Percentiles rank a stretch among this genome's conserved stretches.
phyloP scores from a whole-genome alignment of 2,888 invertebrate species.

The Spisula subtruncata region DNA sequence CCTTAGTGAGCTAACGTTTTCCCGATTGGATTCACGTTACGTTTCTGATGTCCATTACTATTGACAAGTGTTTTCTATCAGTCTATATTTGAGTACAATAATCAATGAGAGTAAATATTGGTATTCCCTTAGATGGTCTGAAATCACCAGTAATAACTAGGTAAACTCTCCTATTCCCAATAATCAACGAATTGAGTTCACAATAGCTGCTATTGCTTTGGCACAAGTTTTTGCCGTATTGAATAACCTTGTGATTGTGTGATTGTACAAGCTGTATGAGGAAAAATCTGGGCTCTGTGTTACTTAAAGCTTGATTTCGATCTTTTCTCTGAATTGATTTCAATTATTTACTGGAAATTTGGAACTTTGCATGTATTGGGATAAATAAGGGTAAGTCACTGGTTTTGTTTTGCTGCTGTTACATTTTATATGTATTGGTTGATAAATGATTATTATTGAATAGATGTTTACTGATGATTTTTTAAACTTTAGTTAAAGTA shows the following conservation, averaged over 20 bases:
- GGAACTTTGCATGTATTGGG: background rate
- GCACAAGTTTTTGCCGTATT: background rate
- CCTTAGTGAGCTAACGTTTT: background rate
- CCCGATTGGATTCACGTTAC: background rate
- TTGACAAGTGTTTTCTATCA: background rate
- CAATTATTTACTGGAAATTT: background rate
- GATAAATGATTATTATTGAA: too few relatives aligned
- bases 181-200: conserved; percentile 16
- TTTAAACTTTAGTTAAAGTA: too few relatives aligned
- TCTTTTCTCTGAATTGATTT: background rate
- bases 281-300: background rate
- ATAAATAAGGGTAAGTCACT: background rate
- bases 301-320: background rate
- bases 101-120: conserved; percentile 31
- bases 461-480: too few relatives aligned
- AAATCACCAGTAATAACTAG: conserved; percentile 8
- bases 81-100: conserved; percentile 23
- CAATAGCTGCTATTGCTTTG: background rate
- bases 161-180: conserved; percentile 18
- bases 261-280: too few relatives aligned
- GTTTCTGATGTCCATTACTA: conserved; percentile 16
- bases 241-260: background rate
- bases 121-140: conserved; percentile 3
- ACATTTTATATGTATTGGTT: too few relatives aligned
- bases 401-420: background rate